Conservation (phyloP, 1,140 invertebrate species). For the Chironomus striatipennis region DNA sequence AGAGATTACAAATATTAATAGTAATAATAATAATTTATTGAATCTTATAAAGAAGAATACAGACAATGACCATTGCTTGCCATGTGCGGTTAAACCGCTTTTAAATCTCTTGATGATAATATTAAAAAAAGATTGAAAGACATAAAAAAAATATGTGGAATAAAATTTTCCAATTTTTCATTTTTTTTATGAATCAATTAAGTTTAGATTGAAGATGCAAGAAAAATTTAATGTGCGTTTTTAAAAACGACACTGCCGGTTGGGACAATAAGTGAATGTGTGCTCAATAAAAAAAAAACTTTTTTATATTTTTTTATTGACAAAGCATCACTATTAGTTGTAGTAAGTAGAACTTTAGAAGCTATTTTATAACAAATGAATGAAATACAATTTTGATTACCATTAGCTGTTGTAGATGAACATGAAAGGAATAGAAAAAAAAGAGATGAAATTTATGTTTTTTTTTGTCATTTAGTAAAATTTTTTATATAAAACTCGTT, state of each 20-base stretch:
- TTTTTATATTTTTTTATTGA: neutral
- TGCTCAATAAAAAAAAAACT: neutral
- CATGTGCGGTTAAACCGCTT: constrained; percentile 5
- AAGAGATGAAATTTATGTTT: neutral
- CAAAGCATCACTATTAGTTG: neutral
- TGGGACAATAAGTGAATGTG: neutral
- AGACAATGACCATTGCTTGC: neutral
- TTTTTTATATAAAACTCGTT: neutral
- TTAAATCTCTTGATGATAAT: neutral
- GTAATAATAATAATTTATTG: too few relatives aligned
- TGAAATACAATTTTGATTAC: neutral
- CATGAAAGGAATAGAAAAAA: neutral
- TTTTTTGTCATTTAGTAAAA: too few relatives aligned
- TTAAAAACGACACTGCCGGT: neutral
- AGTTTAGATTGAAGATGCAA: neutral
- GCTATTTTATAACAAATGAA: neutral
- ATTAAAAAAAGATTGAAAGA: too few relatives aligned
- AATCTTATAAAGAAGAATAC: too few relatives aligned
- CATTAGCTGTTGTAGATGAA: neutral
- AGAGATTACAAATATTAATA: neutral
- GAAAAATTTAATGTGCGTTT: constrained; percentile 1
- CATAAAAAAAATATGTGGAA: too few relatives aligned
- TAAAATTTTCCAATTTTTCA: too few relatives aligned
- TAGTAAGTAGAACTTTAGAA: neutral
- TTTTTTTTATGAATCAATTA: neutral